Conservation (phyloP, 2,113 vertebrate species). For the Desmodus rotundus region DNA sequence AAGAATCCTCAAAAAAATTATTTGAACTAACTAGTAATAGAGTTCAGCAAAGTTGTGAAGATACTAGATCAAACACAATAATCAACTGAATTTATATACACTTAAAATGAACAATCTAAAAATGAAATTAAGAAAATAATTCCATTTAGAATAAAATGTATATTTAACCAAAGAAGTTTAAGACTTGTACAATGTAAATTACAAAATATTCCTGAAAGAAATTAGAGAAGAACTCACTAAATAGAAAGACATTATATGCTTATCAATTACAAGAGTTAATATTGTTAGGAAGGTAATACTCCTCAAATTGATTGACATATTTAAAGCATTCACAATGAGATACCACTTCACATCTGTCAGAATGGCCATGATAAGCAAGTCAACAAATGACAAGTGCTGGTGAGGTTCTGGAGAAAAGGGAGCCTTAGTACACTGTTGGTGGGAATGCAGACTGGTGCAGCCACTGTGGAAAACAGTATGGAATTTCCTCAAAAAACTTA, state of each 20-base stretch:
- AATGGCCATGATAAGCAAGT: too few species aligned
- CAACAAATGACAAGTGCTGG: too few species aligned
- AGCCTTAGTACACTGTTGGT: too few species aligned
- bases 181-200: background rate
- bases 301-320: background rate
- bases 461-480: too few species aligned
- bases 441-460: too few species aligned
- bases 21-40: background rate
- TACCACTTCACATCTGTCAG: too few species aligned
- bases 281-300: background rate
- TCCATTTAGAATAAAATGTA: background rate
- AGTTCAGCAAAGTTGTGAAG: background rate
- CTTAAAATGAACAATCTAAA: background rate
- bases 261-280: background rate
- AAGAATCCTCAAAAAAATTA: too few species aligned
- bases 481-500: too few species aligned
- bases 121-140: background rate
- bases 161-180: background rate
- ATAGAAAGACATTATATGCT: background rate
- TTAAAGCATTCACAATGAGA: background rate
- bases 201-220: background rate
- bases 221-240: background rate
- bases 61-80: background rate
- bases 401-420: too few species aligned
- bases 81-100: background rate